phyloP scores from a whole-genome alignment of 2,113 vertebrate genomes.

The Misgurnus anguillicaudatus region DNA sequence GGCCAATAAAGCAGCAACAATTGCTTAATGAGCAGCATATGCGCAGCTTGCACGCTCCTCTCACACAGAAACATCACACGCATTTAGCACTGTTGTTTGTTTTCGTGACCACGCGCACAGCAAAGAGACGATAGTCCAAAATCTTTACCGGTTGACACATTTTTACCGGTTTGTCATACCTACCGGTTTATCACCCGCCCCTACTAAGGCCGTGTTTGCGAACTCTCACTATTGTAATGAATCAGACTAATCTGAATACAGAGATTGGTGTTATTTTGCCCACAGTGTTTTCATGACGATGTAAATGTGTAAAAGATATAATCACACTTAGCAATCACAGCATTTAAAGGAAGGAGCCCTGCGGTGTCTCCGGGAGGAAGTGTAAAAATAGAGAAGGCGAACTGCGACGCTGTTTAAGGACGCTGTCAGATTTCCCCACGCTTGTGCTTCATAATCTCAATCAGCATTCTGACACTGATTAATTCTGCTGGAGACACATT shows the following conservation, averaged over 20 bases:
- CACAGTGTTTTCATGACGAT: constrained; percentile 1
- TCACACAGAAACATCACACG: too few species aligned
- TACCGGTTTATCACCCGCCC: too few species aligned
- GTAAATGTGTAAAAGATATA: constrained; percentile 28
- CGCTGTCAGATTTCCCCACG: constrained; percentile 20
- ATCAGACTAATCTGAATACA: constrained; percentile 13
- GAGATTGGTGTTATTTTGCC: constrained; percentile 31
- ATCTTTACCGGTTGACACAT: too few species aligned
- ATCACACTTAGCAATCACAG: constrained; percentile 17
- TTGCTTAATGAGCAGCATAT: too few species aligned
- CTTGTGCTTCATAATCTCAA: constrained; percentile 50
- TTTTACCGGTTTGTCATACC: too few species aligned
- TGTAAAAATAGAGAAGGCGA: constrained; percentile 23
- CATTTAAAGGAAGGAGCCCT: constrained; percentile 4
- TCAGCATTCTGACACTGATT: constrained; percentile 63
- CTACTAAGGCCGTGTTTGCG: background rate
- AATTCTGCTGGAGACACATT: constrained; percentile 66
- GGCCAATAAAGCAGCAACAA: too few species aligned
- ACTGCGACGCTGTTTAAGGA: constrained; percentile 22
- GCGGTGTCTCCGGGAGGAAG: background rate
- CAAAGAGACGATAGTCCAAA: too few species aligned
- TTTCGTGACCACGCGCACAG: too few species aligned
- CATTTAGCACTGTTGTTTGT: too few species aligned
- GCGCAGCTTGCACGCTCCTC: too few species aligned
- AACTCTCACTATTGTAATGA: background rate